Base-by-base conservation (phyloP, 2,888 invertebrate genomes). In the Amorpha juglandis region DNA sequence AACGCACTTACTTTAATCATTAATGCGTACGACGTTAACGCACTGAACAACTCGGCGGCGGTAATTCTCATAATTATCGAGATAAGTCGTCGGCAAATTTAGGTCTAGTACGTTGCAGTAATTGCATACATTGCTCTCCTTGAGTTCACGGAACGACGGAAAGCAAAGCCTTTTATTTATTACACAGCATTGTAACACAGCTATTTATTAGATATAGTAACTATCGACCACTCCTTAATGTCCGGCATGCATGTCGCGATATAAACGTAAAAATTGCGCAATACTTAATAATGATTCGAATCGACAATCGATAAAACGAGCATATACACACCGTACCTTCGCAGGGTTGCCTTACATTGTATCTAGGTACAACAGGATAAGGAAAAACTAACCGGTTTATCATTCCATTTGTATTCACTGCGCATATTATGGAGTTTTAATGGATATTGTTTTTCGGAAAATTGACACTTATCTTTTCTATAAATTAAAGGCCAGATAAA, bases 61-160 rank as follows among this genome's bases (percentile, higher is more conserved):
- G 76, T 78, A 78, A 85, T 84, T 86, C 82, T 76, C 76, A 79
- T 86, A 84, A 88, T 86, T 82, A 80, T 73, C 73, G 71, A 78
- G 75, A 76, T 76, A 78, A 78, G 75, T 77, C 74, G 69, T 70
- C 75, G 73, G 78, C 75, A 79, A 80, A 80, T 78, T 78, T 76
- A 78, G 72, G 75, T 76, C 75, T 77, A 75, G 33, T 38, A 38
- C 50, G 19, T 16, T 50, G 19, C 14, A 68, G 75, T 87, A 87
- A 89, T 89, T 86, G 80, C 83, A 86, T 82, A 78, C 80, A 89
- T 87, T 84, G 89, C 85, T 91, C 89, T 90, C 90, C 90, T 91
- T 90, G 90, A 87, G 84, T 84, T 86, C 78, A 75, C 88, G 86
- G 88, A 87, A 91, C 85, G 86, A 80, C 88, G 86, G 88, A 89